These are phyloP conservation scores for Xiphophorus hellerii DNA, from an alignment of 2,113 vertebrate genomes.

Conservation along the genomic window DNA sequence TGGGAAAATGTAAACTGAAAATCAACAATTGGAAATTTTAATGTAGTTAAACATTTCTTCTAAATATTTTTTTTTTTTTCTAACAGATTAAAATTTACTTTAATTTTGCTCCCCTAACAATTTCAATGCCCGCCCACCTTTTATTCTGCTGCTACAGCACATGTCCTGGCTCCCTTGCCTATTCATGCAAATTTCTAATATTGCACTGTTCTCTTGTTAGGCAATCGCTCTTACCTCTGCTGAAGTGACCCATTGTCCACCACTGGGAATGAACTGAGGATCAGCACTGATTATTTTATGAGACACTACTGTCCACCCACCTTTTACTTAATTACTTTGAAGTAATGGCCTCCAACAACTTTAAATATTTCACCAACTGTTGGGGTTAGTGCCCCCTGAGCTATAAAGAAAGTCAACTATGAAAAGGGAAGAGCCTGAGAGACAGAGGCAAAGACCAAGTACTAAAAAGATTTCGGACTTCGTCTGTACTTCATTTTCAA, in stretches of 20 bases:
- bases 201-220: slow-evolving; percentile 21
- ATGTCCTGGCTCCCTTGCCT: background rate
- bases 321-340: slow-evolving; percentile 69
- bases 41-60: background rate
- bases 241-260: slow-evolving; percentile 54
- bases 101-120: slow-evolving; percentile 6
- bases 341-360: slow-evolving; percentile 71
- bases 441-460: background rate
- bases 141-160: background rate
- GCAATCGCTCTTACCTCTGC: slow-evolving; percentile 44
- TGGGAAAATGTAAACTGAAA: background rate
- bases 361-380: slow-evolving; percentile 69
- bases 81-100: slow-evolving; percentile 15
- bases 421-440: slow-evolving; percentile 18
- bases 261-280: slow-evolving; percentile 61
- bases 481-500: background rate
- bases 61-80: background rate
- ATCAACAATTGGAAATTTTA: background rate
- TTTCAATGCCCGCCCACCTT: slow-evolving; percentile 3
- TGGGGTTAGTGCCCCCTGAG: slow-evolving; percentile 20
- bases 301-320: slow-evolving; percentile 66
- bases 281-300: slow-evolving; percentile 65
- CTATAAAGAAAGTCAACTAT: slow-evolving; percentile 14
- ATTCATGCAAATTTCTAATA: slow-evolving; percentile 43
- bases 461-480: background rate